Evolutionary conservation across 1,140 invertebrate genomes (phyloP).

Genomic region (Calephelis virginiensis): DNA sequence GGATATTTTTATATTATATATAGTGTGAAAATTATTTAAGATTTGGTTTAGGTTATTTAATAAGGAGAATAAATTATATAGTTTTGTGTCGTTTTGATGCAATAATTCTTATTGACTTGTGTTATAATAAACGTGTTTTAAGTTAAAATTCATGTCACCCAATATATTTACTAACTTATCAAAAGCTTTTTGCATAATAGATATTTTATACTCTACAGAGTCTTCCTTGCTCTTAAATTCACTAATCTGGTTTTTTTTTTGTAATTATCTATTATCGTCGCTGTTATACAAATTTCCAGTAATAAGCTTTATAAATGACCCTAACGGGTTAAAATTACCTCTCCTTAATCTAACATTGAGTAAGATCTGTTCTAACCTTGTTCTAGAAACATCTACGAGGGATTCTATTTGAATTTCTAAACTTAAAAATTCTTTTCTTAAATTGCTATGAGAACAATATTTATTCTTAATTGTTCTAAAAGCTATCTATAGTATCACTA

Average conservation of each 20-base stretch:
- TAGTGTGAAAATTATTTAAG: background rate
- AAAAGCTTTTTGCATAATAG: background rate
- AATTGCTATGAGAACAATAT: background rate
- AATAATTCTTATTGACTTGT: background rate
- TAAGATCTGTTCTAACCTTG: background rate
- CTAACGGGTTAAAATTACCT: conserved; percentile 3
- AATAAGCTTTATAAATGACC: background rate
- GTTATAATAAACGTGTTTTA: background rate
- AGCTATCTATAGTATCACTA: background rate
- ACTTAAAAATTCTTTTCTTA: conserved; percentile 8
- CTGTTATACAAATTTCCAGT: background rate
- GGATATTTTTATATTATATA: too few relatives aligned
- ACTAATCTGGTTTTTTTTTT: background rate
- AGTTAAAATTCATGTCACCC: background rate
- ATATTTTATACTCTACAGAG: background rate
- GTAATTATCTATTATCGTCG: background rate
- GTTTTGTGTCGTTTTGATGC: background rate
- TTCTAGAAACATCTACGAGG: background rate
- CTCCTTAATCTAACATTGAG: background rate
- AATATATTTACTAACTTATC: background rate
- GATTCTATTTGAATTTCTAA: background rate
- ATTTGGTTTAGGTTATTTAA: background rate
- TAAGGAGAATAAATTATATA: background rate
- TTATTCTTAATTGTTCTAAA: background rate
- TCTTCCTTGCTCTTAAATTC: background rate